These are phyloP conservation scores for Epinephelus awoara DNA, from an alignment of 2,797 vertebrate species.

Conservation along the genomic window DNA sequence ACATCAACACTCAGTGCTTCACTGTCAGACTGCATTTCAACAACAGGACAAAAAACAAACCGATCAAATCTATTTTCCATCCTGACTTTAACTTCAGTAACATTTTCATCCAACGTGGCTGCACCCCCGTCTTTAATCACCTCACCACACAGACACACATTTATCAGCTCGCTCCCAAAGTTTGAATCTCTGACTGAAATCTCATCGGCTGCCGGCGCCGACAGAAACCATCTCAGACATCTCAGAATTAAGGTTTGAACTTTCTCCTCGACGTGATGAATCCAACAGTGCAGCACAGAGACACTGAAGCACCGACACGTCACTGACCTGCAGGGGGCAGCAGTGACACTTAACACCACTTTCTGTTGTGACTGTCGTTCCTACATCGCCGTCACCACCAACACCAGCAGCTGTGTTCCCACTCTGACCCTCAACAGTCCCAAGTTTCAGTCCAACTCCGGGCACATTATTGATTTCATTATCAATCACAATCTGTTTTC, in stretches of 20 bases:
- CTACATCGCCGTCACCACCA: background rate
- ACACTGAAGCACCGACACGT: no score
- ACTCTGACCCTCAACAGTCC: no score
- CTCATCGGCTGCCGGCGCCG: slow-evolving; percentile 39
- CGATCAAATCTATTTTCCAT: background rate
- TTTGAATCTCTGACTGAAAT: background rate
- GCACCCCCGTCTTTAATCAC: background rate
- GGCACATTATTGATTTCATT: no score
- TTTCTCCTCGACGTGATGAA: background rate
- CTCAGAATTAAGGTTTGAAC: no score
- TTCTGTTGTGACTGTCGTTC: background rate
- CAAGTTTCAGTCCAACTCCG: no score
- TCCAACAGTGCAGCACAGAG: background rate
- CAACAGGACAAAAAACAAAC: background rate
- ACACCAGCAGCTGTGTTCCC: no score
- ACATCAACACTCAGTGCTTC: background rate
- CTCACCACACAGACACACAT: no score
- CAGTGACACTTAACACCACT: background rate
- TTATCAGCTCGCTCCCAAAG: background rate
- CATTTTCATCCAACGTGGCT: slow-evolving; percentile 2
- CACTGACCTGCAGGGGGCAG: slow-evolving; percentile 5
- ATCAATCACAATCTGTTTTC: background rate
- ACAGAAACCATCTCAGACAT: background rate
- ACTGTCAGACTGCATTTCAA: background rate
- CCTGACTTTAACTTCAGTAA: slow-evolving; percentile 13